Base-by-base conservation (phyloP, 2,113 vertebrate genomes). In the Myxocyprinus asiaticus region DNA sequence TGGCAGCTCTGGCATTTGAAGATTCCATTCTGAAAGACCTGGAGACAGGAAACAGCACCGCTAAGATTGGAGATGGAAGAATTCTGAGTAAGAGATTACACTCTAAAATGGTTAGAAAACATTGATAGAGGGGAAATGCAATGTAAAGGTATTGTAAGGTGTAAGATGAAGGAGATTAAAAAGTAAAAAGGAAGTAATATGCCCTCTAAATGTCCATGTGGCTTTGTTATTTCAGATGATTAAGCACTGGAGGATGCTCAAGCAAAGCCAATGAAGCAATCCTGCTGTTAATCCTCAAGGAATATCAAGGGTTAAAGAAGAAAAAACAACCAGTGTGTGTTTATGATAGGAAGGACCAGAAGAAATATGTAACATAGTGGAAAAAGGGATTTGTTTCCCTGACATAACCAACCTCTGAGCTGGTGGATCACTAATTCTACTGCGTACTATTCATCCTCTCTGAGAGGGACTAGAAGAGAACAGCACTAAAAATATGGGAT, bases 1-100 rank as follows among this genome's bases (percentile, higher is more conserved):
- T 97, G 6, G 95, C 95, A 4, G 93, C 95, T 43, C 85, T 98
- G 82, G 92, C 95, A 1, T 97, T 97, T 65, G 96, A 98, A 82
- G 93, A 89, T 59, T 93, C 92, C 0, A 77, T 97, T 15, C 88
- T 94, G 74, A 91, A 88, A 79, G 93, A 95, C 65, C 53, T 93
- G 84, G 93, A 95, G 83, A 85, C 81, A 42, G 87, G 75, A 7
- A 62, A 48, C 17, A 85, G 53, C 33, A 22, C 70, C 0, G 61
- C 65, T 2, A 63, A 22, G 55, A 90, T 90, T 0, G 90, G 89
- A 73, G 68, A 5, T 58, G 83, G 85, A 70, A 61, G 81, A 48
- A 76, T 82, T 15, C 86, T 92, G 70, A 87, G 91, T 92, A 81
- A 88, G 89, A 7, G 4, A 14, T 4, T 5, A 14, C 5, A 2